Evolutionary conservation across 2,797 vertebrate species (phyloP).

Genomic region (Sebastes taczanowskii): DNA sequence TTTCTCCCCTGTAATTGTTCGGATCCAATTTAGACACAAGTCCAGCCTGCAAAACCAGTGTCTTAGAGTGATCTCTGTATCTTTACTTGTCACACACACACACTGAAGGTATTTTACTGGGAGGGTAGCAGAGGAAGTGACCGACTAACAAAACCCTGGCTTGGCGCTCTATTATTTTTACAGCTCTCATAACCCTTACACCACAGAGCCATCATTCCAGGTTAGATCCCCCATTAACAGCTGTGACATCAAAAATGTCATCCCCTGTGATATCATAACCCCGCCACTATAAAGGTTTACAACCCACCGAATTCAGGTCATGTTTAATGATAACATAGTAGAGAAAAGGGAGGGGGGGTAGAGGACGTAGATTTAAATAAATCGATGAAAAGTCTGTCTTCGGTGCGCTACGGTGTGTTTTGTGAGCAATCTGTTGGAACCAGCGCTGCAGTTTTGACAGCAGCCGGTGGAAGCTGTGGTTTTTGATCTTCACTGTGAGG

Average conservation of each 20-base stretch:
- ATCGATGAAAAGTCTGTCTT: constrained; percentile 1
- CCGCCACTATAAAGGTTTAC: constrained; percentile 46
- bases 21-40: neutral
- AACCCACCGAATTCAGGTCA: constrained; percentile 11
- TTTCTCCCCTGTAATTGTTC: neutral
- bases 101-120: neutral
- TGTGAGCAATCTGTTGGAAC: constrained; percentile 21
- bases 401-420: neutral
- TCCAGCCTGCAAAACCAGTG: neutral
- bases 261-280: constrained; percentile 22
- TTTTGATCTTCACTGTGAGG: constrained; percentile 28
- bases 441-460: constrained; percentile 1
- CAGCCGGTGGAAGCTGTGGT: constrained; percentile 16
- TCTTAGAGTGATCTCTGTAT: neutral
- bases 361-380: neutral
- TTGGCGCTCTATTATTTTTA: constrained; percentile 49
- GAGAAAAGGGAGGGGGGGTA: neutral
- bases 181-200: constrained; percentile 36
- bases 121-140: neutral
- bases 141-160: constrained; percentile 19
- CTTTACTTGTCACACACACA: neutral
- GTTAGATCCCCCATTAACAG: constrained; percentile 26
- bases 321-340: constrained; percentile 28
- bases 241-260: constrained; percentile 30
- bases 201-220: constrained; percentile 29